Percentiles rank a stretch among this genome's conserved stretches.
These are phyloP conservation scores for Lasioglossum morio DNA, from an alignment of 2,888 invertebrate genomes.

Conservation along the genomic window DNA sequence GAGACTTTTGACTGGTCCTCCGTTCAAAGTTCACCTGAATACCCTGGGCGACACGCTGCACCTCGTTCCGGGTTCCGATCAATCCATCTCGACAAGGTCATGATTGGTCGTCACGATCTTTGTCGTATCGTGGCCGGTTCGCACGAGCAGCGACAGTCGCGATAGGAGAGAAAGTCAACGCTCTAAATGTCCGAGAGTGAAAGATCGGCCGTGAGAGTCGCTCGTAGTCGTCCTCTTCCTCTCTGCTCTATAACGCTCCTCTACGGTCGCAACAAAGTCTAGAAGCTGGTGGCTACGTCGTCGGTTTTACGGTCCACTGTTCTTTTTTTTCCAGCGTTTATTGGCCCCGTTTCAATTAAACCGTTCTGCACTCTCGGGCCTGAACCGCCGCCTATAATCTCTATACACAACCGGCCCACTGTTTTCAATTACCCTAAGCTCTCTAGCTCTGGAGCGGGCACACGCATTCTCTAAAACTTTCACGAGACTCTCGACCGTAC, in stretches of 20 bases:
- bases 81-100: slow-evolving; percentile 62
- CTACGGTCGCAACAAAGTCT: slow-evolving; percentile 61
- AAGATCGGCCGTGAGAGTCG: slow-evolving; percentile 71
- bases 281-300: slow-evolving; percentile 9
- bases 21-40: slow-evolving; percentile 60
- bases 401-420: slow-evolving; percentile 23
- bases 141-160: slow-evolving; percentile 67
- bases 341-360: slow-evolving; percentile 46
- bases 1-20: slow-evolving; percentile 42
- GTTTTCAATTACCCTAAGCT: slow-evolving; percentile 39
- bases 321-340: slow-evolving; percentile 46
- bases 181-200: slow-evolving; percentile 74
- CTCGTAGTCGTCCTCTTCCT: slow-evolving; percentile 4
- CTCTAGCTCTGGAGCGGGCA: not conserved
- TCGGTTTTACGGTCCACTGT: slow-evolving; percentile 44
- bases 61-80: slow-evolving; percentile 57
- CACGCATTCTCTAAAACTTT: slow-evolving; percentile 58
- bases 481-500: slow-evolving; percentile 22
- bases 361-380: slow-evolving; percentile 15
- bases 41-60: slow-evolving; percentile 39
- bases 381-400: slow-evolving; percentile 4
- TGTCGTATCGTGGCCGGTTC: slow-evolving; percentile 62
- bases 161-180: slow-evolving; percentile 74
- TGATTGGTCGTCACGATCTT: slow-evolving; percentile 59
- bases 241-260: not conserved